These are phyloP conservation scores for Tupaia chinensis DNA, from an alignment of 2,113 vertebrate genomes.

Conservation along the genomic window DNA sequence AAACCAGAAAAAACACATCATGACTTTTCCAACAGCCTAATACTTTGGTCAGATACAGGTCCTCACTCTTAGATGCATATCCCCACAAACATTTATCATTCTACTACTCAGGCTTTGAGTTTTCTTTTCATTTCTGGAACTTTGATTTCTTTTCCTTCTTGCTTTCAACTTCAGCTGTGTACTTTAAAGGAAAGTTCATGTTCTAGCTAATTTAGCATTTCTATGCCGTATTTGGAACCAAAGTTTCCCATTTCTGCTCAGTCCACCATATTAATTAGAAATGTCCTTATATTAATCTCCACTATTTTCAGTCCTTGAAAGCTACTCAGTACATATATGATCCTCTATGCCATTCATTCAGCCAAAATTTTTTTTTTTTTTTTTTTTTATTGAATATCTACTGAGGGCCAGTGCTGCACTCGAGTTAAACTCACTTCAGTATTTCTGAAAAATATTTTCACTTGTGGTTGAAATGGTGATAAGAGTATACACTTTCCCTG, in stretches of 20 bases:
- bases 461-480: not conserved
- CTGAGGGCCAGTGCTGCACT: not conserved
- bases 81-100: not conserved
- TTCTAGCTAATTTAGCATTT: conserved; percentile 36
- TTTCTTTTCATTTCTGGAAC: not conserved
- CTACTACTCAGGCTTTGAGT: not conserved
- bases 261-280: not conserved
- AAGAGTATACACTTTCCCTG: not conserved
- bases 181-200: not conserved
- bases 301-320: not conserved
- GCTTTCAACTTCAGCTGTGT: not conserved
- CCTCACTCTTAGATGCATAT: too few species aligned
- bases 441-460: conserved; percentile 22
- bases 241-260: not conserved
- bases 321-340: not conserved
- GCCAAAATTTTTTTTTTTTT: too few species aligned
- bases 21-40: too few species aligned
- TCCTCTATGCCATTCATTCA: not conserved
- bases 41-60: not conserved
- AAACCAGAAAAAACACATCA: too few species aligned
- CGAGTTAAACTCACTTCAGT: not conserved
- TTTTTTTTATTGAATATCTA: not conserved
- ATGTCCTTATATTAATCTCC: not conserved
- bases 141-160: not conserved
- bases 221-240: not conserved